Conservation (phyloP, 2,888 invertebrate genomes). For the Amiota minor region DNA sequence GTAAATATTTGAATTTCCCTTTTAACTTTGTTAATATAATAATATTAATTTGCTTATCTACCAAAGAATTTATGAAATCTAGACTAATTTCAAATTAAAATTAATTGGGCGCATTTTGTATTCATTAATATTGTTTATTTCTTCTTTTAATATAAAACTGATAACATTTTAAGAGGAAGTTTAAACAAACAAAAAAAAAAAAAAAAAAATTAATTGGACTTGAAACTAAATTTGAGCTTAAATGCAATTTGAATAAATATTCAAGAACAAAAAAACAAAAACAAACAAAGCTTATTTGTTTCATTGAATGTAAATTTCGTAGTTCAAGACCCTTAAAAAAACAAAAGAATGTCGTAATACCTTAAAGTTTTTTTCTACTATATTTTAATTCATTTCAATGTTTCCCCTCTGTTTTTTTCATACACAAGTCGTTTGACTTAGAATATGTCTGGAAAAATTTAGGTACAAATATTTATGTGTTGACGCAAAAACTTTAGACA, state of each 20-base stretch:
- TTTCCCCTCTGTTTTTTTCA: neutral
- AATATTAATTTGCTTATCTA: too few species aligned
- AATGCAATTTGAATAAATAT: neutral
- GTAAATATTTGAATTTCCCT: too few species aligned
- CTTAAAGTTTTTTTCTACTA: too few species aligned
- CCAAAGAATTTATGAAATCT: too few species aligned
- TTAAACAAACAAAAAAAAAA: neutral
- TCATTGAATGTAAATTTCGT: too few species aligned
- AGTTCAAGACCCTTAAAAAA: too few species aligned
- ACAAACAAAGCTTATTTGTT: too few species aligned
- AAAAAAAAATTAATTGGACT: neutral
- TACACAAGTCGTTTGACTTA: neutral
- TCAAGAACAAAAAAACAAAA: neutral
- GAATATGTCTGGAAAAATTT: too few species aligned
- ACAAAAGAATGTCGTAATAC: too few species aligned
- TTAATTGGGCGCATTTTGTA: neutral
- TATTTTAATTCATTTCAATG: too few species aligned
- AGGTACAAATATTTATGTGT: too few species aligned
- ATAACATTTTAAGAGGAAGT: neutral
- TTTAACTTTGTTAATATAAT: too few species aligned
- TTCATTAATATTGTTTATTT: neutral
- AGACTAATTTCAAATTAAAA: neutral
- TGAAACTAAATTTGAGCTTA: neutral
- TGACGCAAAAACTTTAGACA: neutral
- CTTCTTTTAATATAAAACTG: neutral